These are phyloP conservation scores for Xenentodon cancila DNA, from an alignment of 2,797 vertebrate species.

Conservation along the genomic window DNA sequence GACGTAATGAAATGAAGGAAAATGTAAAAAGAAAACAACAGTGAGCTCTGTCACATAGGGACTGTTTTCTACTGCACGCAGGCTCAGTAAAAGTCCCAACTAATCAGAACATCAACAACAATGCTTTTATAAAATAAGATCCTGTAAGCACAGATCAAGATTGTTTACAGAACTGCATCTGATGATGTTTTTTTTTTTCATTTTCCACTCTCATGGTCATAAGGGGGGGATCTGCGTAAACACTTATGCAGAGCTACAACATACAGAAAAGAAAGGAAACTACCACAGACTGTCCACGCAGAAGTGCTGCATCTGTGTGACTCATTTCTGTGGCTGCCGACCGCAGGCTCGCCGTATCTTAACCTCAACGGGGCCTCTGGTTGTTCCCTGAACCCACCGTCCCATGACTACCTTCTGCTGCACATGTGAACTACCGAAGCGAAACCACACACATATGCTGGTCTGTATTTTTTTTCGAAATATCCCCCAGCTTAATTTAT, in stretches of 20 bases:
- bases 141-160: neutral
- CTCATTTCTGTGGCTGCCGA: conserved; percentile 11
- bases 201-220: neutral
- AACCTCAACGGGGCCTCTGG: conserved; percentile 41
- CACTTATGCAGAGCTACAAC: neutral
- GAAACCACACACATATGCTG: conserved; percentile 54
- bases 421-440: conserved; percentile 62
- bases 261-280: neutral
- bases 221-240: neutral
- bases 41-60: too few relatives aligned
- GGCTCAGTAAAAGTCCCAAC: too few relatives aligned
- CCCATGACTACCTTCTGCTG: conserved; percentile 72
- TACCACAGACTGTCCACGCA: neutral
- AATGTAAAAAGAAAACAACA: too few relatives aligned
- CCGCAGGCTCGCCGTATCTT: neutral
- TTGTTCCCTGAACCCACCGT: conserved; percentile 39
- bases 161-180: conserved; percentile 23
- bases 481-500: conserved; percentile 7
- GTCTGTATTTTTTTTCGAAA: conserved; percentile 9
- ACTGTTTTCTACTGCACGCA: too few relatives aligned
- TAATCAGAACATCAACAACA: neutral
- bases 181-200: conserved; percentile 17
- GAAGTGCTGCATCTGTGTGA: conserved; percentile 4
- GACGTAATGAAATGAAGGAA: too few relatives aligned
- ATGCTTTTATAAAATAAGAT: neutral